phyloP scores from a whole-genome alignment of 2,797 vertebrate species.

The Steatocranus sp. region DNA sequence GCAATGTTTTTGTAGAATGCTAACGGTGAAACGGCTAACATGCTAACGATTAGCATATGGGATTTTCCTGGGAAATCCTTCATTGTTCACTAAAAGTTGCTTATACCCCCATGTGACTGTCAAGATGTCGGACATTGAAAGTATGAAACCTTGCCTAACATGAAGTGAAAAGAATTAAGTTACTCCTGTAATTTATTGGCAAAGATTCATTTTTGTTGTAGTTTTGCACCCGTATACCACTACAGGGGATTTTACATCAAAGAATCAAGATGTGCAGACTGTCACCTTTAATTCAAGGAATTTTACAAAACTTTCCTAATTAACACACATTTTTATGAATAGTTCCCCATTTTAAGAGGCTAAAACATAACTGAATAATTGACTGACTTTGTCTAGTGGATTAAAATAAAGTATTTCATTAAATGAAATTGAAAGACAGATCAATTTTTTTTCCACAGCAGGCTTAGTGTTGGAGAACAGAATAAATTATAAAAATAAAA shows the following conservation, averaged over 20 bases:
- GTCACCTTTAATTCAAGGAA: neutral
- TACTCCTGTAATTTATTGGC: neutral
- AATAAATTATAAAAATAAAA: neutral
- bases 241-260: neutral
- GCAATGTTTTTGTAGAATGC: neutral
- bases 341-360: neutral
- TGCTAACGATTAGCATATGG: neutral
- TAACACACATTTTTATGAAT: neutral
- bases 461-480: neutral
- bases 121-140: neutral
- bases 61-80: neutral
- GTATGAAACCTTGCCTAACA: neutral
- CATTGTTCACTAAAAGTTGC: neutral
- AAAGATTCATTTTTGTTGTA: neutral
- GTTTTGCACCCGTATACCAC: neutral
- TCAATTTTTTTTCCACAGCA: neutral
- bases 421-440: neutral
- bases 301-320: neutral
- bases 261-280: neutral
- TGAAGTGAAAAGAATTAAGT: neutral
- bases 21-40: neutral
- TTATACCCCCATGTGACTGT: neutral
- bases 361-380: neutral
- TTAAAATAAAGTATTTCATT: neutral
- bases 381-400: neutral